Evolutionary conservation across 2,888 invertebrate genomes (phyloP).

Genomic region (Tigriopus californicus): DNA sequence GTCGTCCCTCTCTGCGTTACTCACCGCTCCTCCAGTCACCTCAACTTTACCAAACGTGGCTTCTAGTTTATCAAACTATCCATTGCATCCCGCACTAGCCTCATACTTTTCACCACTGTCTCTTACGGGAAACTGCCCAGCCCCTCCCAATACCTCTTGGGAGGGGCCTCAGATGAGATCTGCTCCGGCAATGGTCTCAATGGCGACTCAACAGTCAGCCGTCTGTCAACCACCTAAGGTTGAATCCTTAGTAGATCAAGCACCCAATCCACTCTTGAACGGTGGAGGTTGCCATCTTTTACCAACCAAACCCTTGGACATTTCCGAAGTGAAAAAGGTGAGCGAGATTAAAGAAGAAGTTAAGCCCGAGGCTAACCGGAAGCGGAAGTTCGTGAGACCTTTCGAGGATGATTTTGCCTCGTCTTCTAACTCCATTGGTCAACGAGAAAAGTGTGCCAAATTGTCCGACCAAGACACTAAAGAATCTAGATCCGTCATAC

Average conservation of each 20-base stretch:
- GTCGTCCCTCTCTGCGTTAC: background rate
- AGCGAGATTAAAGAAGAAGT: too few relatives aligned
- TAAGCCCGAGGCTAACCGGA: background rate
- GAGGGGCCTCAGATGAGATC: background rate
- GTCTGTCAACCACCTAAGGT: too few relatives aligned
- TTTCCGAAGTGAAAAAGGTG: background rate
- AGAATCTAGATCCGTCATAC: background rate
- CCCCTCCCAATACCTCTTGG: too few relatives aligned
- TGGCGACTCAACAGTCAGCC: background rate
- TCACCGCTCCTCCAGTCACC: too few relatives aligned
- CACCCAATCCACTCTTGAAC: too few relatives aligned
- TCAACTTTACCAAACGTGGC: too few relatives aligned
- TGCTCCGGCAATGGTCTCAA: background rate
- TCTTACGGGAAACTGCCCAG: too few relatives aligned
- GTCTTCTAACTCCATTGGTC: background rate
- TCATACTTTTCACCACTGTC: too few relatives aligned
- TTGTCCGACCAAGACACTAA: background rate
- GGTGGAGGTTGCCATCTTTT: background rate
- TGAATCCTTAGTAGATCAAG: too few relatives aligned
- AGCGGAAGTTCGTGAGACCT: slow-evolving; percentile 3
- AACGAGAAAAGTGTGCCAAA: background rate
- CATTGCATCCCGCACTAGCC: too few relatives aligned
- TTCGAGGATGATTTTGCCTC: slow-evolving; percentile 7
- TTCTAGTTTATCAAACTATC: too few relatives aligned
- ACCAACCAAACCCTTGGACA: background rate